These are phyloP conservation scores for Drosophila arawakana DNA, from an alignment of 1,140 invertebrate species.

Conservation along the genomic window DNA sequence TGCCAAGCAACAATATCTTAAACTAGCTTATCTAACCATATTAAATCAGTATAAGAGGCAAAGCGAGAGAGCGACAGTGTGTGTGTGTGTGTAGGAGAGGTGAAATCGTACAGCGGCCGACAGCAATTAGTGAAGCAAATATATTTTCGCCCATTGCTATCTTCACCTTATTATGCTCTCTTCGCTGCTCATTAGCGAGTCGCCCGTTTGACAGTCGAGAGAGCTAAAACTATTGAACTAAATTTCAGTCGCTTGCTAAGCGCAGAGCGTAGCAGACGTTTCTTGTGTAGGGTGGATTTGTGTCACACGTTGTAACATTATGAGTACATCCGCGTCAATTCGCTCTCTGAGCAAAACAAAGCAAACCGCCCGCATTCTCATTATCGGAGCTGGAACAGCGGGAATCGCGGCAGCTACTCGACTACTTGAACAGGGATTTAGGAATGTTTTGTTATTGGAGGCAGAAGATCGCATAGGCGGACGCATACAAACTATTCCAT, in stretches of 20 bases:
- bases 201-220: slow-evolving; percentile 2
- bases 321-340: slow-evolving; percentile 44
- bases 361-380: slow-evolving; percentile 83
- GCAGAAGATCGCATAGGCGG: slow-evolving; percentile 90
- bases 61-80: neutral
- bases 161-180: slow-evolving; percentile 3
- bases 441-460: slow-evolving; percentile 87
- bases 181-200: slow-evolving; percentile 17
- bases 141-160: neutral
- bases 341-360: slow-evolving; percentile 58
- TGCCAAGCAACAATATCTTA: neutral
- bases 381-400: slow-evolving; percentile 87
- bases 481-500: slow-evolving; percentile 87
- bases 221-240: slow-evolving; percentile 3
- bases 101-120: neutral
- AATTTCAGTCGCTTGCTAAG: slow-evolving; percentile 46
- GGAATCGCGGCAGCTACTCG: slow-evolving; percentile 87
- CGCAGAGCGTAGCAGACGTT: slow-evolving; percentile 27
- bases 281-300: neutral
- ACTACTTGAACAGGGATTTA: slow-evolving; percentile 85
- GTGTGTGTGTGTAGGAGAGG: neutral
- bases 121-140: slow-evolving; percentile 9
- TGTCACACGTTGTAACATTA: slow-evolving; percentile 10
- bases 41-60: slow-evolving; percentile 20
- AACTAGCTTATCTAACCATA: slow-evolving; percentile 14